Conservation (phyloP, 2,888 invertebrate genomes). For the Idaea dimidiata region DNA sequence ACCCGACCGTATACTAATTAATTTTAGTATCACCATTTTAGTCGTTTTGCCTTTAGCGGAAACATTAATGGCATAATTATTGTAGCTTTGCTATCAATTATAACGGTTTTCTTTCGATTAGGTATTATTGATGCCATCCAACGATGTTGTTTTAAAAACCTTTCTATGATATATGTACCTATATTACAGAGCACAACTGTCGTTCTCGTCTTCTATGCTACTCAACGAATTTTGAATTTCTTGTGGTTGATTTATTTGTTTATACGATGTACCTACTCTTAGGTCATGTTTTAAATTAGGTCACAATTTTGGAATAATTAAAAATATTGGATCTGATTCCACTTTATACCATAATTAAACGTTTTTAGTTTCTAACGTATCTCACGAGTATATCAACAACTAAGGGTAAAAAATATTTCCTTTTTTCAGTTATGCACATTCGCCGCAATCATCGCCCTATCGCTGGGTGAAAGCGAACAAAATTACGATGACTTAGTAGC, state of each 20-base stretch:
- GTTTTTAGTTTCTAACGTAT: too few relatives aligned
- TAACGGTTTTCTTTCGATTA: conserved; percentile 14
- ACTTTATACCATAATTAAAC: too few relatives aligned
- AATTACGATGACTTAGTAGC: conserved; percentile 54
- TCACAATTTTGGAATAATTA: too few relatives aligned
- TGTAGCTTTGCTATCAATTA: background rate
- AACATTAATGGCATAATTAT: background rate
- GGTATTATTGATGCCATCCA: background rate
- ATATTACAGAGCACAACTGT: too few relatives aligned
- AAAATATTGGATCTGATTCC: too few relatives aligned
- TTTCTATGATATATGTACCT: background rate
- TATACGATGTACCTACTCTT: too few relatives aligned
- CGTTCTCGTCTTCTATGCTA: too few relatives aligned
- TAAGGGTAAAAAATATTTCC: background rate
- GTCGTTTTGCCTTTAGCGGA: conserved; percentile 1
- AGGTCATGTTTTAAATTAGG: too few relatives aligned
- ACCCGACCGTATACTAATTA: background rate
- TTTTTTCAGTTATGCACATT: conserved; percentile 53
- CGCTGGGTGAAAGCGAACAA: conserved; percentile 47
- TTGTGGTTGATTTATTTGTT: too few relatives aligned
- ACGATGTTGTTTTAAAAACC: background rate
- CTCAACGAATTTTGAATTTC: too few relatives aligned
- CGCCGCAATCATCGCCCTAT: conserved; percentile 54
- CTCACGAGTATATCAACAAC: background rate
- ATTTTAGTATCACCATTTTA: background rate